Evolutionary conservation across 2,797 vertebrate species (phyloP), one percentile per base, ranked within the genome.

Genomic region (Florisuga fusca): DNA sequence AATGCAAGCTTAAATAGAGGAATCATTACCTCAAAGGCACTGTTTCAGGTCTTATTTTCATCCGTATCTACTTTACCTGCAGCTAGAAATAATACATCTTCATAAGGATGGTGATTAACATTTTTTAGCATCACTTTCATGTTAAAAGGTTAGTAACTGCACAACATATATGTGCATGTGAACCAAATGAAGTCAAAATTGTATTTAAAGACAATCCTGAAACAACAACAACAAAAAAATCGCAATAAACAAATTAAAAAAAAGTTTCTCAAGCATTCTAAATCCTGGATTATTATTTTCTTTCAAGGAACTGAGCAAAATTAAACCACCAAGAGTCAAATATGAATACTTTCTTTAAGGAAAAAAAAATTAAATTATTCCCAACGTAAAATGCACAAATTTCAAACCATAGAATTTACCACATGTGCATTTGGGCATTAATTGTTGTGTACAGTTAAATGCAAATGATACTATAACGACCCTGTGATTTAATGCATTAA

Each of bases 31-130:
- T 66, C 89, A 66, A 58, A 89, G 54, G 29, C 31, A 23, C 23
- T 61, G 26, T 75, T 92, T 80, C 72, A 66, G 22, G 27, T 55
- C 33, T 85, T 92, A 62, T 68, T 91, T 94, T 89, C 64, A 92
- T 75, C 50, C 78, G 45, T 38, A 46, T 23, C 33, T 77, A 34
- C 63, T 87, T 77, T 22, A 90, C 48, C 73, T 63, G 45, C 23
- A 71, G 54, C 54, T 93, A 72, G 45, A 95, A 89, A 87, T 51
- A 89, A 90, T 10, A 26, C 4, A 16, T 45, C 17, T 73, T 80
- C 46, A 77, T 54, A 58, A 89, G 58, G 21, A 77, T 69, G 58
- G 71, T 20, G 15, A 93, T 41, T 15, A 62, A 61, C 26, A 11
- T 5, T 31, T 72, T 87, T 82, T 90, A 64, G 51, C n/a, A 77